Evolutionary conservation across 1,140 invertebrate species (phyloP), one percentile per base, ranked within the genome.

Genomic region (Monochamus saltuarius): DNA sequence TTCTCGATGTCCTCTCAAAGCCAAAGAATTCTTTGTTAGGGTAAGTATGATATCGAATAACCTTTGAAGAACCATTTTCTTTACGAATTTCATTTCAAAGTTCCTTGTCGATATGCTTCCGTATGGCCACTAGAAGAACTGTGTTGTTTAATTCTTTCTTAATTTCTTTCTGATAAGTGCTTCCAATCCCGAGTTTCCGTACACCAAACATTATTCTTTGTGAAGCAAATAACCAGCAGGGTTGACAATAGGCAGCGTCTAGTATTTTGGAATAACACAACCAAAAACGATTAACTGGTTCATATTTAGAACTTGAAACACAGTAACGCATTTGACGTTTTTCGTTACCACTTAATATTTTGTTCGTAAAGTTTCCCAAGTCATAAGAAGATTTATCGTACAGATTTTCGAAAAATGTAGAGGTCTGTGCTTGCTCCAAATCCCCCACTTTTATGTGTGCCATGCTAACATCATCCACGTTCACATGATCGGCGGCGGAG

Each of bases 71-170:
- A 56, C 53, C 53, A 56, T 56, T 56, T 56, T 56, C 56, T 65
- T 60, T 57, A 17, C 52, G 45, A 62, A 67, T 65, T 56, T 65
- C 49, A 57, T 59, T 52, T 61, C 65, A 62, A 61, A 66, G 42
- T 61, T 66, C 53, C 29, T 65, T 68, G 64, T 29, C 22, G 22
- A 29, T 29, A 29, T 29, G 6, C 65, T 55, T 71, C 50, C 17
- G 54, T 36, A 67, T 73, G 67, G 36, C 52, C 53, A 58, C 38
- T 60, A 39, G 22, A 14, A 56, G 2, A 29, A 53, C 37, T 53
- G 51, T 53, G 51, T 53, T 53, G 22, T 39, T 35, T 53, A 39
- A 53, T 53, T 53, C 51, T 53, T 39, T 35, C 36, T 39, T 35
- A 47, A 39, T 47, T 53, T 53, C 51, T 53, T 39, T 35, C 36